Conservation (phyloP, 2,797 vertebrate species). For the Tamandua tetradactyla region DNA sequence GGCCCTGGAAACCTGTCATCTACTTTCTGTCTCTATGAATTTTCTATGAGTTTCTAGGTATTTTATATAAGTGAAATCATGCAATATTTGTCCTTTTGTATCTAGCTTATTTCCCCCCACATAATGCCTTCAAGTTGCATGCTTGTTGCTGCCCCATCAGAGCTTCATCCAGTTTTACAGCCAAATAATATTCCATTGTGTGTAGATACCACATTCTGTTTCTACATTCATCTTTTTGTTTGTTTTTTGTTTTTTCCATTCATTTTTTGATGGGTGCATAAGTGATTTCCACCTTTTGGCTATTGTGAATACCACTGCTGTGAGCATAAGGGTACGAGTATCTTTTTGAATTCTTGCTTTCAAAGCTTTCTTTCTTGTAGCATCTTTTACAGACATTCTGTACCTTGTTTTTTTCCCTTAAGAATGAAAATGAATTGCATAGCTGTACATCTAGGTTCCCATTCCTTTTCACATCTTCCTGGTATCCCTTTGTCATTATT, state of each 20-base stretch:
- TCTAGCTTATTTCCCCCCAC: neutral
- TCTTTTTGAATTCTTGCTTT: neutral
- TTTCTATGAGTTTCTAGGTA: neutral
- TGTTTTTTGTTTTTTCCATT: neutral
- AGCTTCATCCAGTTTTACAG: neutral
- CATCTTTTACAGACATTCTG: neutral
- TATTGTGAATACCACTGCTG: neutral
- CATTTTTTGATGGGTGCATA: neutral
- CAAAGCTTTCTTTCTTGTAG: neutral
- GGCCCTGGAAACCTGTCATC: neutral
- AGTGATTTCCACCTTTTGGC: neutral
- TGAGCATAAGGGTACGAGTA: neutral
- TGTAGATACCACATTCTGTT: neutral
- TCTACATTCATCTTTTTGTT: neutral
- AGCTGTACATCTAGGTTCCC: neutral
- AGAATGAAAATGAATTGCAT: neutral
- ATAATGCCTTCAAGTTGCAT: no score
- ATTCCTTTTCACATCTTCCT: neutral
- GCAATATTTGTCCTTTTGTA: neutral
- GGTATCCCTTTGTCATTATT: neutral
- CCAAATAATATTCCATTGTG: neutral
- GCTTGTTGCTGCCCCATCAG: neutral
- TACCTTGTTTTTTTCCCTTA: no score
- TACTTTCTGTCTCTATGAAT: neutral
- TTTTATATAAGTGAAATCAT: neutral